A percentile compares a stretch with the other conserved stretches of the same genome.
Evolutionary conservation across 2,797 vertebrate species (phyloP).

Genomic region (Pachyuromys duprasi): DNA sequence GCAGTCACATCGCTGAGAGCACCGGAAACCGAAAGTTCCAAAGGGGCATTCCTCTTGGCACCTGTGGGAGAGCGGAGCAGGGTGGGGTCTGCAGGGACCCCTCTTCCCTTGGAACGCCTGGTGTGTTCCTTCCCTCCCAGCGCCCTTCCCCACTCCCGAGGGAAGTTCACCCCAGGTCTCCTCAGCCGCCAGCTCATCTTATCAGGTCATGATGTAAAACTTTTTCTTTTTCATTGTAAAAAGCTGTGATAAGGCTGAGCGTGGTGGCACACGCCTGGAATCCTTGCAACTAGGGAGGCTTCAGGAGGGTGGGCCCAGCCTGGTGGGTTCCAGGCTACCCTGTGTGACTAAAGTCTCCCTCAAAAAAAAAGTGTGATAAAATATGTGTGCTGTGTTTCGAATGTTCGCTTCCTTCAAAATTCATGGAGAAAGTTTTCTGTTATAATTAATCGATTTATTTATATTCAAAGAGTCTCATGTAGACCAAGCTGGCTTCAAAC

Average conservation of each 20-base stretch:
- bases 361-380: neutral
- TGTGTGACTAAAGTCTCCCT: neutral
- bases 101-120: neutral
- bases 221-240: neutral
- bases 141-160: neutral
- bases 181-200: neutral
- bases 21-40: conserved; percentile 95
- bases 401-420: neutral
- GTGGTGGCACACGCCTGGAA: neutral
- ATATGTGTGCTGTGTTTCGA: neutral
- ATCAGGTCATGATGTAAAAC: neutral
- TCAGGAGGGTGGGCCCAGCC: neutral
- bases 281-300: neutral
- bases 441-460: neutral
- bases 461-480: neutral
- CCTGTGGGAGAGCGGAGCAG: conserved; percentile 83
- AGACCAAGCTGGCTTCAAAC: neutral
- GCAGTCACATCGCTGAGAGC: conserved; percentile 94
- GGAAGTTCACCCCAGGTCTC: neutral
- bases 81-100: neutral
- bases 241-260: neutral
- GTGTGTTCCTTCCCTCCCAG: fast-evolving
- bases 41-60: conserved; percentile 98
- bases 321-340: neutral
- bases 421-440: neutral